phyloP scores from a whole-genome alignment of 2,113 vertebrate genomes.

The Boulengeromyrus knoepffleri region DNA sequence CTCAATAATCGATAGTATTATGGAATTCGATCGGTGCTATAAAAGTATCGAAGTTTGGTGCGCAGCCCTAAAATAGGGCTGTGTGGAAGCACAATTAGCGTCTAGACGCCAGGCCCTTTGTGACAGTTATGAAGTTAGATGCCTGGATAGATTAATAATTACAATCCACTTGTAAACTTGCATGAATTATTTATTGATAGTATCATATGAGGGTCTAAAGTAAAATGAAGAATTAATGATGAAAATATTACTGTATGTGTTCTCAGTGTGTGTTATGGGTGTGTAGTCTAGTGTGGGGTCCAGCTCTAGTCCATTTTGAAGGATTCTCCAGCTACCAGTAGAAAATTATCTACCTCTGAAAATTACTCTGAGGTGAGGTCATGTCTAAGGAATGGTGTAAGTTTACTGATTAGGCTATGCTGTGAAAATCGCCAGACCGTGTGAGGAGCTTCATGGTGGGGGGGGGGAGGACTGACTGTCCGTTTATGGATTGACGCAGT shows the following conservation, averaged over 20 bases:
- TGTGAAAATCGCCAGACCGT: background rate
- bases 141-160: background rate
- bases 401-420: background rate
- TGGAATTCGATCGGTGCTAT: background rate
- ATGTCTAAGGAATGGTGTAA: background rate
- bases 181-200: background rate
- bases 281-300: background rate
- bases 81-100: background rate
- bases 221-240: background rate
- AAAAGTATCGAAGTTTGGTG: no score
- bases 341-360: background rate
- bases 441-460: background rate
- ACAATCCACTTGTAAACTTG: background rate
- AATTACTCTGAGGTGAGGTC: background rate
- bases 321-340: background rate
- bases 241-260: background rate
- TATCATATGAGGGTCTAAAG: background rate
- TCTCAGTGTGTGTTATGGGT: background rate
- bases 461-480: background rate
- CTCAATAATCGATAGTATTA: background rate
- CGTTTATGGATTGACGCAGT: background rate
- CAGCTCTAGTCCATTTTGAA: background rate
- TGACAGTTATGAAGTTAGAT: background rate
- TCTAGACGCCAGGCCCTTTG: background rate
- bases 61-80: background rate